Conservation (phyloP, 2,113 vertebrate genomes). For the Tragelaphus strepsiceros region DNA sequence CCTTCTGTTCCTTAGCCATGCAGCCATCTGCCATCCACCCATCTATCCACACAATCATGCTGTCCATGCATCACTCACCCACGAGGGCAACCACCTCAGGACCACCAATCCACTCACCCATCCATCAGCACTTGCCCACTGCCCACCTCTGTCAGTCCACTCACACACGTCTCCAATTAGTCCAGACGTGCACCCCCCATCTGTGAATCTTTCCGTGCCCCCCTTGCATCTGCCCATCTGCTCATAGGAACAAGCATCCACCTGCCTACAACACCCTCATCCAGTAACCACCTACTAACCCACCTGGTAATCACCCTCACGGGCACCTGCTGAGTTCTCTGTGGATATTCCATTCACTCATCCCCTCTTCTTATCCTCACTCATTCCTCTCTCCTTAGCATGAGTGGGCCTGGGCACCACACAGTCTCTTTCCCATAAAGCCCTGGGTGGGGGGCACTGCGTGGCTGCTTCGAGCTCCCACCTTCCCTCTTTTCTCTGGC, state of each 20-base stretch:
- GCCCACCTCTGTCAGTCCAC: not conserved
- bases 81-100: not conserved
- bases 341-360: rapidly evolving
- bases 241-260: no score
- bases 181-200: not conserved
- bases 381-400: not conserved
- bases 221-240: not conserved
- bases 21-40: not conserved
- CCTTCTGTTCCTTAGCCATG: not conserved
- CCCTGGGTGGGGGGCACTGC: not conserved
- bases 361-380: not conserved
- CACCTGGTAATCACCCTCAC: not conserved
- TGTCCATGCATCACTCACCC: not conserved
- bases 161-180: not conserved
- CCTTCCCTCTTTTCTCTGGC: not conserved
- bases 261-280: not conserved
- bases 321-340: not conserved
- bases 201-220: not conserved
- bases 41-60: no score
- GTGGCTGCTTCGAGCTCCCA: not conserved
- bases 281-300: not conserved
- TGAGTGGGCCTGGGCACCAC: not conserved
- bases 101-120: not conserved
- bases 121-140: not conserved
- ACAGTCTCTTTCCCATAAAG: not conserved